Percentiles rank a stretch among this genome's conserved stretches.
Conservation (phyloP, 2,888 invertebrate species). For the Dendrolimus pini region DNA sequence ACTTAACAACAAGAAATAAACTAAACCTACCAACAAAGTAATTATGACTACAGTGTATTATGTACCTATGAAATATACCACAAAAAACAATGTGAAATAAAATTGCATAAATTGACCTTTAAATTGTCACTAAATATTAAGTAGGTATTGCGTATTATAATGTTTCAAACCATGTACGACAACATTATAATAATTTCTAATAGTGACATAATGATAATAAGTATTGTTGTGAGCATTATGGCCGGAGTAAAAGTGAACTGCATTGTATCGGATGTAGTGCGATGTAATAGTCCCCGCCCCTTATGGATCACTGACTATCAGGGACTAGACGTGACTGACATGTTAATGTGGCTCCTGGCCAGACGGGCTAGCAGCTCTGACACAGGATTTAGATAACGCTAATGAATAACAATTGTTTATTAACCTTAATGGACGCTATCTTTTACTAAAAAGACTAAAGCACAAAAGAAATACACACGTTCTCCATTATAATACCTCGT, state of each 20-base stretch:
- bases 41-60: too few relatives aligned
- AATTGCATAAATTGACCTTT: too few relatives aligned
- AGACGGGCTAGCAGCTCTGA: constrained; percentile 3
- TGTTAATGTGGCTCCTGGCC: constrained; percentile 12
- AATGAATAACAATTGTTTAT: constrained; percentile 25
- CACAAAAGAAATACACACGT: too few relatives aligned
- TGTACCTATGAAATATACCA: too few relatives aligned
- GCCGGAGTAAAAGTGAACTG: constrained; percentile 53
- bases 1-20: too few relatives aligned
- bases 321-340: constrained; percentile 24
- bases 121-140: background rate
- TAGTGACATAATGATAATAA: constrained; percentile 33
- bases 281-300: constrained; percentile 38
- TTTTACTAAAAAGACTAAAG: background rate
- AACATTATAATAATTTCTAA: constrained; percentile 21
- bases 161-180: constrained; percentile 7
- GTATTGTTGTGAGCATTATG: constrained; percentile 29
- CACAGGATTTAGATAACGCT: constrained; percentile 5
- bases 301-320: constrained; percentile 25
- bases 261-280: constrained; percentile 32
- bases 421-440: constrained; percentile 18
- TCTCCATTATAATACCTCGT: too few relatives aligned
- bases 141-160: background rate
- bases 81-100: too few relatives aligned
- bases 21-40: too few relatives aligned